Evolutionary conservation across 1,140 invertebrate genomes (phyloP), one percentile per base, ranked within the genome.

Genomic region (Chrysomallon squamiferum): DNA sequence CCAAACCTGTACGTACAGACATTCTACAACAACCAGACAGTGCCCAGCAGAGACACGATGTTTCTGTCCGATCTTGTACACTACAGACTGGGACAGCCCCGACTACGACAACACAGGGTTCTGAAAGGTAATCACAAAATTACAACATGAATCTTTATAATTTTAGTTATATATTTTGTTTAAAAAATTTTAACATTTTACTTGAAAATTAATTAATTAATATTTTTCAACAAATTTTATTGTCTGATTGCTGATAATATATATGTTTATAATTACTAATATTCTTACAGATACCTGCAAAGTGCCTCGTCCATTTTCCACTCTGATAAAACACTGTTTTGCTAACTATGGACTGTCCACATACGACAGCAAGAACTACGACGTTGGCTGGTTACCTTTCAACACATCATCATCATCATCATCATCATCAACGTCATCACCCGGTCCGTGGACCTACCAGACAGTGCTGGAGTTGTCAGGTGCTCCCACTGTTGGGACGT

Each of bases 401-500:
- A 22, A 30, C n/a, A 27, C 25, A 7, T 25, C 27, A 27, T 25
- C 3, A 13, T 11, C 38, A 33, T 38, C n/a, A 5, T 43, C 38
- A 18, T 33, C 59, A 15, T 49, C 45, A n/a, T 13, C 43, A 29
- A 50, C 22, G 3, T 38, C 41, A 20, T 29, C 60, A n/a, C 43
- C 45, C n/a, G 49, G 58, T 13, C 56, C 72, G 20, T 78, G 64
- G 49, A 68, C 47, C 5, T 78, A 78, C 45, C 59, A 70, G 15
- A 33, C 43, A 5, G 59, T 58, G 54, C 22, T 56, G 20, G 58
- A 72, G 20, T 62, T 78, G 2, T 52, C 63, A 52, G 72, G 73
- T 9, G 71, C 71, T 22, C 74, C 74, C 6, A 71, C 64, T 27
- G 32, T 61, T 30, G 76, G 76, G 25, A 43, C 65, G 29, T 62